phyloP scores from a whole-genome alignment of 2,797 vertebrate genomes.

The Sebastes wilsoni region DNA sequence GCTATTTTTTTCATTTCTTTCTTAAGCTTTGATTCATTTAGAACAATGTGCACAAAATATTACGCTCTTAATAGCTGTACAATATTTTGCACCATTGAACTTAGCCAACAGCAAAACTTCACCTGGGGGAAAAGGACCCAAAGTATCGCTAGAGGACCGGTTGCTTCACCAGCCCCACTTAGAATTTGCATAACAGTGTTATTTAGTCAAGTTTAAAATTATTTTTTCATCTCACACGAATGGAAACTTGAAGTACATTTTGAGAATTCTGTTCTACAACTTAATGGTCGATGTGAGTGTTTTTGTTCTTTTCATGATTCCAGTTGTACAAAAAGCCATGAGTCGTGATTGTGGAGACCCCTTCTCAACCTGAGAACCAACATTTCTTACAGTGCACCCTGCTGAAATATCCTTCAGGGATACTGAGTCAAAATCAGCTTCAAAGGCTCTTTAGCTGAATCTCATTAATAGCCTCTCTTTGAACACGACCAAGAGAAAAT shows the following conservation, averaged over 20 bases:
- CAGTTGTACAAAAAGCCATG: background rate
- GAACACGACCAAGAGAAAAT: background rate
- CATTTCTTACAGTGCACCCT: background rate
- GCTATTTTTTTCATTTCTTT: background rate
- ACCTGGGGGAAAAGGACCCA: background rate
- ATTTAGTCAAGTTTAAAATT: background rate
- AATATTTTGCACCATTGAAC: background rate
- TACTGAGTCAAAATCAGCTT: background rate
- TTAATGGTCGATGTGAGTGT: background rate
- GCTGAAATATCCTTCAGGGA: background rate
- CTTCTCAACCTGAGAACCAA: background rate
- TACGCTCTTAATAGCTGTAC: background rate
- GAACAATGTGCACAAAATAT: background rate
- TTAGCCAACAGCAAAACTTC: background rate
- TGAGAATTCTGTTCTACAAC: background rate
- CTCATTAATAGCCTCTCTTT: constrained; percentile 14
- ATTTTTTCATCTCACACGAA: background rate
- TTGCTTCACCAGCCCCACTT: background rate
- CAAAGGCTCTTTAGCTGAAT: background rate
- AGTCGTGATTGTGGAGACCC: background rate
- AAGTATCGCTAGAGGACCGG: background rate
- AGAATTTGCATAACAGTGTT: no score
- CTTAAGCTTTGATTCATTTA: background rate
- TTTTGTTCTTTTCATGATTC: background rate
- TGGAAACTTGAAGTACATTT: background rate